Evolutionary conservation across 2,113 vertebrate genomes (phyloP), one percentile per base, ranked within the genome.

Genomic region (Burhinus bistriatus): DNA sequence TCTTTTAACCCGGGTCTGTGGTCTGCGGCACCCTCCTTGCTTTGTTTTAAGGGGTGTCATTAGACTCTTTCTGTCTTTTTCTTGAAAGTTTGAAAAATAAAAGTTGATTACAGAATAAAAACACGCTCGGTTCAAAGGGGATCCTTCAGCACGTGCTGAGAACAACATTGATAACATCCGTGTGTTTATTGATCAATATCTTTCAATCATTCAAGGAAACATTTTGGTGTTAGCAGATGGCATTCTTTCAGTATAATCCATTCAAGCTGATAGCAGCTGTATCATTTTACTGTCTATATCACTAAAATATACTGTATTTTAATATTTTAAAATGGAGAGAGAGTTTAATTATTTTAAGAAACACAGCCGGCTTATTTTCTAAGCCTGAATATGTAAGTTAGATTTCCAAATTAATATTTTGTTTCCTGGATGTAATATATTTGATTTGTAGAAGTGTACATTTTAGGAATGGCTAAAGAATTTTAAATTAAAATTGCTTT

Each of bases 381-480:
- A 49, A 91, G 22, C 58, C 45, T 55, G 54, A 52, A 44, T 65
- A 90, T 16, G 54, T 49, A 80, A 42, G 22, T 77, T 55, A 36
- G 12, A 21, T 62, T 95, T 89, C 59, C 66, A 96, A 87, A 92
- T 96, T 68, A 66, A 16, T 83, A 20, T 73, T 94, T 83, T 58
- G 20, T 5, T 79, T 91, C 51, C 26, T 90, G 40, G 16, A 32
- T 80, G 29, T 55, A 45, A 79, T 62, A 42, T 25, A 66, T 77
- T 83, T 73, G 4, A 70, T 85, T 87, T 66, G 25, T 73, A 51
- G 55, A 87, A 76, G 25, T 25, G 22, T 40, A 23, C 17, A 12
- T 72, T 77, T 87, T 70, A 83, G 40, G 30, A 87, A 71, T 42
- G 29, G 19, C 65, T 73, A 77, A 90, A 86, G 51, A 80, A 85